Percentiles rank a stretch among this genome's conserved stretches.
These are phyloP conservation scores for Litoditis marina DNA, from an alignment of 2,888 invertebrate species.

Conservation along the genomic window DNA sequence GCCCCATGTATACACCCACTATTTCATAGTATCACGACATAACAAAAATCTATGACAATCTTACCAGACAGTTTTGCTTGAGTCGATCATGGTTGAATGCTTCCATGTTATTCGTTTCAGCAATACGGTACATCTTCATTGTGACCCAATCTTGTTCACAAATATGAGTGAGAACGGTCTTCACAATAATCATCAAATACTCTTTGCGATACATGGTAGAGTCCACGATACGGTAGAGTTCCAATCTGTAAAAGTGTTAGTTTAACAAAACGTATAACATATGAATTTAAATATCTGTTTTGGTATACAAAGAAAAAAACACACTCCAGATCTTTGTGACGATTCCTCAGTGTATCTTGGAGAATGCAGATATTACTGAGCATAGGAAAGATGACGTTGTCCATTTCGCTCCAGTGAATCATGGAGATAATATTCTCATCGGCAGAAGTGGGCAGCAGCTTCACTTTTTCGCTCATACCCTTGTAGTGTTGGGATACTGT, in stretches of 20 bases:
- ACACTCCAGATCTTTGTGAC: constrained; percentile 21
- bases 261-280: not conserved
- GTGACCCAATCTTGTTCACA: constrained; percentile 60
- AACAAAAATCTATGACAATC: constrained; percentile 5
- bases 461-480: constrained; percentile 25
- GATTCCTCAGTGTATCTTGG: constrained; percentile 38
- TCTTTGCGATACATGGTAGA: constrained; percentile 14
- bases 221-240: too few relatives aligned
- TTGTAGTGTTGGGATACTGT: constrained; percentile 36
- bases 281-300: too few relatives aligned
- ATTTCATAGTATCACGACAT: too few relatives aligned
- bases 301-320: constrained; percentile 3
- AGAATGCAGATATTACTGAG: constrained; percentile 45
- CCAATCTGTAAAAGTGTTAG: constrained; percentile 4
- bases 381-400: constrained; percentile 44
- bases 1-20: too few relatives aligned
- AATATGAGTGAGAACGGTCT: constrained; percentile 26
- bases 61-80: constrained; percentile 37
- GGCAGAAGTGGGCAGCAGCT: constrained; percentile 26
- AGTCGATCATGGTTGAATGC: constrained; percentile 34
- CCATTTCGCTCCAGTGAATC: constrained; percentile 48
- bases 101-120: constrained; percentile 30
- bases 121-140: constrained; percentile 44
- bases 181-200: constrained; percentile 31
- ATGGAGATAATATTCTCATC: constrained; percentile 31